phyloP scores from a whole-genome alignment of 2,113 vertebrate species.

The Turnix velox region DNA sequence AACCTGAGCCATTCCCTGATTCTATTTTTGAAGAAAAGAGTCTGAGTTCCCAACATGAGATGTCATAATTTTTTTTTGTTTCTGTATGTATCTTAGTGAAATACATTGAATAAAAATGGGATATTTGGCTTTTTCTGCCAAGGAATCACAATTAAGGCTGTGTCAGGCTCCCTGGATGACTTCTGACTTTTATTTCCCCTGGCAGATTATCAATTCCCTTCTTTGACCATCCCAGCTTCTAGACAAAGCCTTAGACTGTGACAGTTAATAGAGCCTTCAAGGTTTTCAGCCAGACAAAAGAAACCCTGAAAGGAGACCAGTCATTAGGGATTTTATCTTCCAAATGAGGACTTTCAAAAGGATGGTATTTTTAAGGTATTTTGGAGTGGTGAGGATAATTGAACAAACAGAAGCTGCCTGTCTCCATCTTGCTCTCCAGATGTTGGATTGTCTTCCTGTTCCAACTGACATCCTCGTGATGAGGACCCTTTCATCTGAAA shows the following conservation, averaged over 20 bases:
- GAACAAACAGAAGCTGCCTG: constrained; percentile 34
- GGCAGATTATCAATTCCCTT: neutral
- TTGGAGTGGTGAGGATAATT: constrained; percentile 23
- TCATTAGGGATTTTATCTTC: too few species aligned
- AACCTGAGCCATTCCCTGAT: too few species aligned
- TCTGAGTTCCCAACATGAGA: accelerated
- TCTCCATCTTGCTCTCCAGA: neutral
- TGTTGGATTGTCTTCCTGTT: constrained; percentile 44
- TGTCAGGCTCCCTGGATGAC: neutral
- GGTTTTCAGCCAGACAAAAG: neutral
- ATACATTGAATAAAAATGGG: neutral
- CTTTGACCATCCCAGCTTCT: neutral
- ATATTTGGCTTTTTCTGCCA: neutral
- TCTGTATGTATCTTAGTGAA: neutral
- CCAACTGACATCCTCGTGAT: constrained; percentile 29
- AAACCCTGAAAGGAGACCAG: neutral
- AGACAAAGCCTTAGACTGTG: neutral
- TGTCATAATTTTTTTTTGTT: neutral
- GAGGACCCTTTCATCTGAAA: constrained; percentile 39
- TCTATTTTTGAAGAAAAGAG: neutral
- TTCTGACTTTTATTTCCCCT: neutral
- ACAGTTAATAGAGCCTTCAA: neutral
- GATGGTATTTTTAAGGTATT: too few species aligned
- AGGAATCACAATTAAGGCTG: neutral
- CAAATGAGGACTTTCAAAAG: too few species aligned